Evolutionary conservation across 2,888 invertebrate genomes (phyloP).

Genomic region (Bembecia ichneumoniformis): DNA sequence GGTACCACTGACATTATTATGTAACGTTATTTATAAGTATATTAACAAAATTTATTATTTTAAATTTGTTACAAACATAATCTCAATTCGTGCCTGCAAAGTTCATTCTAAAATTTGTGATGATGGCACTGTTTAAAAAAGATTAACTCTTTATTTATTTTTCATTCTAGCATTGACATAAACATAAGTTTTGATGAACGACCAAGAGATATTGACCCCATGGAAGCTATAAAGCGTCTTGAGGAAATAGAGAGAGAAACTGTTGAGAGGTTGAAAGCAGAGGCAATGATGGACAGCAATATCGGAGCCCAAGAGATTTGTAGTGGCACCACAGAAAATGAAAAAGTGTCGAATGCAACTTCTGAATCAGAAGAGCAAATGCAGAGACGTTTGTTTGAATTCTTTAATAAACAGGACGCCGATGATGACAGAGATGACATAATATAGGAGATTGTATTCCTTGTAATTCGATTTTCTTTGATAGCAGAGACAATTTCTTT

Average conservation of each 20-base stretch:
- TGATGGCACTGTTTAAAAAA: no score
- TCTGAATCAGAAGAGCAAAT: background rate
- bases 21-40: no score
- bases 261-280: constrained; percentile 33
- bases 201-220: constrained; percentile 35
- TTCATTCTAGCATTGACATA: constrained; percentile 47
- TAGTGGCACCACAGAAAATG: background rate
- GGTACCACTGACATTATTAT: no score
- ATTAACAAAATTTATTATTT: no score
- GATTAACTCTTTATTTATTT: no score
- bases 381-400: background rate
- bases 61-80: no score
- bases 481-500: no score
- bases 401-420: background rate
- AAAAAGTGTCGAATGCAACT: background rate
- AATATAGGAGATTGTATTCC: no score
- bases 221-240: constrained; percentile 47
- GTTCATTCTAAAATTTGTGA: no score
- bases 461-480: no score
- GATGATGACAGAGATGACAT: background rate
- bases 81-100: no score
- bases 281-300: constrained; percentile 5
- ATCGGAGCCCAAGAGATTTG: background rate
- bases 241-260: constrained; percentile 60
- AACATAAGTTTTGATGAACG: constrained; percentile 45